Conservation (phyloP, 2,113 vertebrate genomes). For the Antigone vipio region DNA sequence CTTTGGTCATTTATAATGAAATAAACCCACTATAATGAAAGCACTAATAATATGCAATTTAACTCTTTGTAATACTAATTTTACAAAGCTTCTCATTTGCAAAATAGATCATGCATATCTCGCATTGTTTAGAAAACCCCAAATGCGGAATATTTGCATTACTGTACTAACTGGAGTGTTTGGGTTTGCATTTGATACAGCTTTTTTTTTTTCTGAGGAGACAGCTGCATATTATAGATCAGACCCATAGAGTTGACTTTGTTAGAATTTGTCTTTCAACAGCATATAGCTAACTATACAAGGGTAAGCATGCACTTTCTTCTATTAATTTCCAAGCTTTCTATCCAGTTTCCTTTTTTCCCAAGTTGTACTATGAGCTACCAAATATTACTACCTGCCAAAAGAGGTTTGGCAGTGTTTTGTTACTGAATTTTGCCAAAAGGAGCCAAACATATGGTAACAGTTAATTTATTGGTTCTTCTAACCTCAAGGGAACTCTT, state of each 20-base stretch:
- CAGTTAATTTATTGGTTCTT: conserved; percentile 66
- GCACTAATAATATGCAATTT: not conserved
- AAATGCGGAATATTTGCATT: not conserved
- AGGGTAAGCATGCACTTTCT: not conserved
- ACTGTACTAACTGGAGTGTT: not conserved
- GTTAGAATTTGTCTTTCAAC: not conserved
- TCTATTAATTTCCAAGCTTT: conserved; percentile 24
- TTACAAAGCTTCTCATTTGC: not conserved
- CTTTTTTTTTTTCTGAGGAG: not conserved
- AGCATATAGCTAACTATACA: not conserved
- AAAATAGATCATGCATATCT: not conserved
- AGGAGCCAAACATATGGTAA: conserved; percentile 67
- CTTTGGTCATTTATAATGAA: not conserved
- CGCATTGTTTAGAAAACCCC: not conserved
- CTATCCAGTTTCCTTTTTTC: not conserved
- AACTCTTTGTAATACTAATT: not conserved
- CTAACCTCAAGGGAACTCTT: conserved; percentile 59
- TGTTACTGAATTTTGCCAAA: conserved; percentile 62
- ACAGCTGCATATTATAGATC: not conserved
- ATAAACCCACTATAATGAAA: not conserved
- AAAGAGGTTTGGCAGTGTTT: conserved; percentile 58
- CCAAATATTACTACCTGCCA: conserved; percentile 24
- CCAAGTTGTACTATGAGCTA: conserved; percentile 29
- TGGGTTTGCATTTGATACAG: not conserved
- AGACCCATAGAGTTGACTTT: not conserved